Conservation (phyloP, 2,888 invertebrate genomes). For the Steromphala cineraria region DNA sequence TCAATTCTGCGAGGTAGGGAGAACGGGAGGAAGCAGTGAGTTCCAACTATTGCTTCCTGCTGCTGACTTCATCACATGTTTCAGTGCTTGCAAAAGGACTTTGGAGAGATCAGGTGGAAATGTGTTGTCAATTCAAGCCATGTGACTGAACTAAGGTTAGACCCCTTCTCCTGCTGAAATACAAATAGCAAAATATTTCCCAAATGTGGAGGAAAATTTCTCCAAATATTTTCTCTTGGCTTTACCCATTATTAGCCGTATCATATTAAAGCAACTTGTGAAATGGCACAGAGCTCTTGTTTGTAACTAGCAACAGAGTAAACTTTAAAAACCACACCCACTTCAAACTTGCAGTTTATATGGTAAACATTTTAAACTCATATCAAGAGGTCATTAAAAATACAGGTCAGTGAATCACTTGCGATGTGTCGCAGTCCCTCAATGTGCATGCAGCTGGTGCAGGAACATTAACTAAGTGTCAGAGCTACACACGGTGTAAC, state of each 20-base stretch:
- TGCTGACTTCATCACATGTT: neutral
- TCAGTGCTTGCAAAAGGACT: neutral
- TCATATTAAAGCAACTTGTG: neutral
- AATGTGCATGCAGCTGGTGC: no score
- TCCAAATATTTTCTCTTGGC: constrained; percentile 15
- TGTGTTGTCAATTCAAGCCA: constrained; percentile 16
- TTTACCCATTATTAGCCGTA: neutral
- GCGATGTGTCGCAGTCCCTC: no score
- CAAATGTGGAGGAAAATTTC: constrained; percentile 16
- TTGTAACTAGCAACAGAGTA: neutral
- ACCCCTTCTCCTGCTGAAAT: constrained; percentile 1
- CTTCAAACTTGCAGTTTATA: neutral
- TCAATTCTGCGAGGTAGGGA: neutral
- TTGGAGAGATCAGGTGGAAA: neutral
- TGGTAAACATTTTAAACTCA: neutral
- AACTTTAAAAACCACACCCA: neutral
- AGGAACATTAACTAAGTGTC: no score
- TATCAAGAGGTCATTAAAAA: neutral
- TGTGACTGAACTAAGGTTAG: neutral
- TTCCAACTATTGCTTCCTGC: neutral
- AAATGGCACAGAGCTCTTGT: neutral
- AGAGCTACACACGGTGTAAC: no score
- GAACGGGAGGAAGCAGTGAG: neutral
- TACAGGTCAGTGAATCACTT: no score
- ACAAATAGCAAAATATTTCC: constrained; percentile 17